Base-by-base conservation (phyloP, 2,888 invertebrate species). In the Drosophila trichaetosa region DNA sequence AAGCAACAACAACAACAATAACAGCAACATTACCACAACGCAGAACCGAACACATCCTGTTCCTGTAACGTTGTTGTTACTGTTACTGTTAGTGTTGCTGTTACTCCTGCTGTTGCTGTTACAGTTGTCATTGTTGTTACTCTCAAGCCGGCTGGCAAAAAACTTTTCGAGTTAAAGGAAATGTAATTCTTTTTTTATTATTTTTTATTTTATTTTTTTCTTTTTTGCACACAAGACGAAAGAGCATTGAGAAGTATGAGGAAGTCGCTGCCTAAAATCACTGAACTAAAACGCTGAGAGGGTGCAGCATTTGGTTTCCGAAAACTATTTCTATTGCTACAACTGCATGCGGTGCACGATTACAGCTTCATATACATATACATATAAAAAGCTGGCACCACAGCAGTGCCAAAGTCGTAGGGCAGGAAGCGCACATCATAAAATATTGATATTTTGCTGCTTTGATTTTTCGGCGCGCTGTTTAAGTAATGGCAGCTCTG, bases 381-480 rank as follows among this genome's bases (percentile, higher is more conserved):
- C 24, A 57, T 34, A 49, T 29, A 72, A 73, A 73, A 76, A 72
- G 49, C 78, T 57, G 73, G 62, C 73, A 77, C 76, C 76, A 52
- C 42, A 65, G 48, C 54, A 51, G 36, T 38, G 54, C 52, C 62
- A 46, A 46, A 42, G 29, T 42, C 60, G 67, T 68, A 40, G 74
- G 46, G 75, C 82, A 83, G 90, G 90, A 89, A 89, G 84, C 83
- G 81, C 78, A 79, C 76, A 86, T 90, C 90, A 89, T 89, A 90
- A 89, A 89, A 90, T 90, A 89, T 90, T 90, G 90, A 89, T 90
- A 88, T 86, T 88, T 81, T 79, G 87, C 74, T 83, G 82, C 83
- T 86, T 86, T 90, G 89, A 89, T 89, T 84, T 90, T 83, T 81
- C 75, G 74, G 69, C 67, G 77, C 75, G 58, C 87, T 82, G 85